These are phyloP conservation scores for Synergus japonicus DNA, from an alignment of 2,888 invertebrate genomes.

Conservation along the genomic window DNA sequence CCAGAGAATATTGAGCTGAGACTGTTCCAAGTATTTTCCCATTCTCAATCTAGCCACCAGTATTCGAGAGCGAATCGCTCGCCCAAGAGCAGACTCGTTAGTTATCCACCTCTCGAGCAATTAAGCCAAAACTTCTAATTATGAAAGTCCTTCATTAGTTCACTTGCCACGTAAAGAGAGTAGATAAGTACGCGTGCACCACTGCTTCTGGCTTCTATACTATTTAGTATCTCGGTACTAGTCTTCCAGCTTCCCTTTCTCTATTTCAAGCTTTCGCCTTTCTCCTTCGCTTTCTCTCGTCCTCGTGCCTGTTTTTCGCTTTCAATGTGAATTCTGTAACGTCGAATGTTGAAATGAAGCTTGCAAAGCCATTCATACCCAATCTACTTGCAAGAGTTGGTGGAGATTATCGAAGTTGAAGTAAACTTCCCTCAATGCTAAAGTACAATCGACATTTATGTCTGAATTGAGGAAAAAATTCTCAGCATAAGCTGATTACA, in stretches of 20 bases:
- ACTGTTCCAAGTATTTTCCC: not conserved
- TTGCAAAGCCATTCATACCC: not conserved
- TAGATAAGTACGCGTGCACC: conserved; percentile 43
- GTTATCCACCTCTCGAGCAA: conserved; percentile 63
- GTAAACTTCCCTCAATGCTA: not conserved
- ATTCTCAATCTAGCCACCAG: not conserved
- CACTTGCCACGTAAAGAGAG: conserved; percentile 59
- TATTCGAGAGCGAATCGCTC: conserved; percentile 19
- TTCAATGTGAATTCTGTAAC: conserved; percentile 12
- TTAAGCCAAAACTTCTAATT: conserved; percentile 70
- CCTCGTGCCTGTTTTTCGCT: conserved; percentile 6
- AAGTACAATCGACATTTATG: not conserved
- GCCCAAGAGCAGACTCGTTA: conserved; percentile 61
- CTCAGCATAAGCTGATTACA: not conserved
- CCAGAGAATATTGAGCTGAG: conserved; percentile 3
- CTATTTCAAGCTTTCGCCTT: conserved; percentile 11
- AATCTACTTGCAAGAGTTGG: not conserved
- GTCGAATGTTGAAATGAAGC: conserved; percentile 21
- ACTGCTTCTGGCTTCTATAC: conserved; percentile 1
- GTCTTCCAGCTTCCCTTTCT: conserved; percentile 16
- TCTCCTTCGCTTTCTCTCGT: conserved; percentile 21
- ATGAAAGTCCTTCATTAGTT: conserved; percentile 69
- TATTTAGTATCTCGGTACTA: conserved; percentile 35
- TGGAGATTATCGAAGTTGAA: not conserved
- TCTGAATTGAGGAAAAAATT: not conserved